Percentiles rank a stretch among this genome's conserved stretches.
These are phyloP conservation scores for Sebastes minor DNA, from an alignment of 2,797 vertebrate species.

Conservation along the genomic window DNA sequence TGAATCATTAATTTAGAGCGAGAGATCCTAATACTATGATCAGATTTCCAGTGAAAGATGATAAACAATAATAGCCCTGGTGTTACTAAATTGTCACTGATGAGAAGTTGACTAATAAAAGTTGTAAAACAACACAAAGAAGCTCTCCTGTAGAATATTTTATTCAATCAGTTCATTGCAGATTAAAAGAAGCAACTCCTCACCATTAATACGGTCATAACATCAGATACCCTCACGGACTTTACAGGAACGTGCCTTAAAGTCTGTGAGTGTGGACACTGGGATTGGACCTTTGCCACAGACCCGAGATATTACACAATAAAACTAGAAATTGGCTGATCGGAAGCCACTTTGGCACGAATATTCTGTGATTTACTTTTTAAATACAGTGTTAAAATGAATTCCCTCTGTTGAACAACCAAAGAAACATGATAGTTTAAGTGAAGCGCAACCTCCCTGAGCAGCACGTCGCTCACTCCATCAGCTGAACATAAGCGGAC, in stretches of 20 bases:
- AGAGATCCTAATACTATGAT: background rate
- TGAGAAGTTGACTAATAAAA: background rate
- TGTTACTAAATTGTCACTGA: background rate
- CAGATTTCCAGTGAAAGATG: background rate
- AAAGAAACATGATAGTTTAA: background rate
- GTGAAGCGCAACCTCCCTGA: background rate
- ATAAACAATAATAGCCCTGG: background rate
- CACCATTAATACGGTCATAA: background rate
- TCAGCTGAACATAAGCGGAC: constrained; percentile 88
- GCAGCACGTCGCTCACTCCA: constrained; percentile 63
- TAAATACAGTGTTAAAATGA: constrained; percentile 1
- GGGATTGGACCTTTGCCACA: background rate
- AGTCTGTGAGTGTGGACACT: no score
- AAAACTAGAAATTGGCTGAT: constrained; percentile 2
- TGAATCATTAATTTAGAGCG: background rate
- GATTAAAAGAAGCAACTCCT: background rate
- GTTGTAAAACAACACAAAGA: background rate
- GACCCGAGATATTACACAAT: background rate
- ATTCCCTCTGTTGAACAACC: background rate
- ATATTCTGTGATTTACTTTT: background rate
- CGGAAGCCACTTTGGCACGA: background rate
- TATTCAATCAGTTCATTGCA: constrained; percentile 17
- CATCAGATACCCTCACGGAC: background rate
- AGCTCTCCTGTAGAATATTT: background rate
- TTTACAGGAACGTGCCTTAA: no score